These are phyloP conservation scores for Tiliqua scincoides DNA, from an alignment of 2,113 vertebrate species.

Conservation along the genomic window DNA sequence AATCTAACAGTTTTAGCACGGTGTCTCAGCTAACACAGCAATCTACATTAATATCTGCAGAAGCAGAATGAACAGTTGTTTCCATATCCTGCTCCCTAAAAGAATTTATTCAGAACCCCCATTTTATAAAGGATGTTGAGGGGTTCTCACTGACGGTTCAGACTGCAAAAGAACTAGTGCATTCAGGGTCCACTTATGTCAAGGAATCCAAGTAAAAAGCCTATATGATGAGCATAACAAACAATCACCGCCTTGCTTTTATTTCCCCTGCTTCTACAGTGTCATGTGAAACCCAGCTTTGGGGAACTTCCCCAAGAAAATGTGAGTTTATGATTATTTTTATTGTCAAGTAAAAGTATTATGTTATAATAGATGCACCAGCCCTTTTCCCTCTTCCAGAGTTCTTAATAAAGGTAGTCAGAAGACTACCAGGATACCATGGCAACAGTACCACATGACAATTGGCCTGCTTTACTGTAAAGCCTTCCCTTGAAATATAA, in stretches of 20 bases:
- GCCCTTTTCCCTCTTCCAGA: conserved; percentile 13
- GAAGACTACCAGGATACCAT: conserved; percentile 77
- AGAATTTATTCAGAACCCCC: fast-evolving
- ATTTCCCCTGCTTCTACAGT: background rate
- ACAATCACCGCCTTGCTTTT: fast-evolving
- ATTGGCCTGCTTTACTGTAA: conserved; percentile 55
- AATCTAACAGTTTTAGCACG: background rate
- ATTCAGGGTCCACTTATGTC: background rate
- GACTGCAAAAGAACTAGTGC: fast-evolving
- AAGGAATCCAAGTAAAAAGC: fast-evolving
- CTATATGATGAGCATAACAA: fast-evolving
- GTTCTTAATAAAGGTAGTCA: conserved; percentile 58
- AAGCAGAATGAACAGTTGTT: background rate
- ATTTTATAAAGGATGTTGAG: background rate
- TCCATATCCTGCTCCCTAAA: background rate
- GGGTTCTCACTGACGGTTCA: background rate
- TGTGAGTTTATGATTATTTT: background rate
- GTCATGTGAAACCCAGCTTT: too few species aligned
- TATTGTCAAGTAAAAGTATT: background rate
- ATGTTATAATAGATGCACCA: conserved; percentile 2
- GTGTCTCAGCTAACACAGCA: background rate
- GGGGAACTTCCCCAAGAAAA: background rate
- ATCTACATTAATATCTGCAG: background rate
- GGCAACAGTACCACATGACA: conserved; percentile 78
- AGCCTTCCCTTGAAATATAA: conserved; percentile 69